Percentiles rank a stretch among this genome's conserved stretches.
These are phyloP conservation scores for Pollenia amentaria DNA, from an alignment of 2,888 invertebrate species.

Conservation along the genomic window DNA sequence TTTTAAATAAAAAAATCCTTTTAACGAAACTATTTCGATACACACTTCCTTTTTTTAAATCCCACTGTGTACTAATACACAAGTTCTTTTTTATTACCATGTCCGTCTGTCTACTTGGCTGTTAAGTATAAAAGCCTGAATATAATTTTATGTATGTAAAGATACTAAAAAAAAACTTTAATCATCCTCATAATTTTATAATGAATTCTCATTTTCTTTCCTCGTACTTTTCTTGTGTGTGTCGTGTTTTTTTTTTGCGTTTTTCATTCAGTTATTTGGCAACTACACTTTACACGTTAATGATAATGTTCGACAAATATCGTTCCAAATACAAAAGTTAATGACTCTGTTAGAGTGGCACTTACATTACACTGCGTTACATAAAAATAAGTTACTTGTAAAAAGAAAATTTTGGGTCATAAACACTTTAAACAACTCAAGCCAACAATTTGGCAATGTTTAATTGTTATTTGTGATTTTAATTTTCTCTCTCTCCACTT, in stretches of 20 bases:
- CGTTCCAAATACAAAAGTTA: slow-evolving; percentile 44
- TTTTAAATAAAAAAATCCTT: no score
- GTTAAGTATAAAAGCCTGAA: not conserved
- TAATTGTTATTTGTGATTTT: slow-evolving; percentile 21
- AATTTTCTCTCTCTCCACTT: slow-evolving; percentile 39
- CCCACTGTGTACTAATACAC: no score
- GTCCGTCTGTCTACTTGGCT: not conserved
- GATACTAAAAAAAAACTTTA: slow-evolving; percentile 51
- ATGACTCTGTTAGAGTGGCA: slow-evolving; percentile 45
- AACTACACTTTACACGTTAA: slow-evolving; percentile 48
- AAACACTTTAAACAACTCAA: slow-evolving; percentile 10
- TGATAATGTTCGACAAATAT: slow-evolving; percentile 67
- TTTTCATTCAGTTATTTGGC: not conserved
- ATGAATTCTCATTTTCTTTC: slow-evolving; percentile 57
- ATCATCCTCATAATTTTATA: slow-evolving; percentile 66
- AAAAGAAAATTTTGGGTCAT: slow-evolving; percentile 28
- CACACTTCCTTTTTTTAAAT: no score
- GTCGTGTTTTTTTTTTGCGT: not conserved
- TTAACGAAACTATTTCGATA: no score
- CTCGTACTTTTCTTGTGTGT: not conserved
- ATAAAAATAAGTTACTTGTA: not conserved
- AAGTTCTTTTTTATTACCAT: not conserved
- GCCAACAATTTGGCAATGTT: not conserved
- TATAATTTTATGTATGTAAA: slow-evolving; percentile 15
- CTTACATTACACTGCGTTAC: not conserved